Evolutionary conservation across 2,888 invertebrate species (phyloP).

Genomic region (Platycheirus albimanus): DNA sequence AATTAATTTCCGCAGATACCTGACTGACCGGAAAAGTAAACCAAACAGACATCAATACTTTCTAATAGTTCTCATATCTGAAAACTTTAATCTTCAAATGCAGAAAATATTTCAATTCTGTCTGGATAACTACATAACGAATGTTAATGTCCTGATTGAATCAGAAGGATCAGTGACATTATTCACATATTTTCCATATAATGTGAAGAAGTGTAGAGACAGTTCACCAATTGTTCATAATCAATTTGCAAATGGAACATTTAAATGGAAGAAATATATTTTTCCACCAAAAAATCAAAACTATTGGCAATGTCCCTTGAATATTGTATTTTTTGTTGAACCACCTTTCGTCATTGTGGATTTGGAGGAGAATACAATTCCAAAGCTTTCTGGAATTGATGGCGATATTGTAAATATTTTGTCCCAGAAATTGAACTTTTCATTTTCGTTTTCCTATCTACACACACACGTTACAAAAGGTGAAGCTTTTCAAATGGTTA

Average conservation of each 20-base stretch:
- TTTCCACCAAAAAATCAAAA: background rate
- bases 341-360: background rate
- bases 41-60: background rate
- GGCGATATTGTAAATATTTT: background rate
- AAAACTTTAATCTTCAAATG: background rate
- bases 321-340: background rate
- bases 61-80: background rate
- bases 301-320: background rate
- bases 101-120: background rate
- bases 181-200: background rate
- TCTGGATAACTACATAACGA: background rate
- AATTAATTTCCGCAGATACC: too few species aligned
- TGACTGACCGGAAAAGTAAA: too few species aligned
- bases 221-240: too few species aligned
- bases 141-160: background rate
- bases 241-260: background rate
- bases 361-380: background rate
- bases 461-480: background rate
- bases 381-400: background rate
- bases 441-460: background rate
- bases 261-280: background rate
- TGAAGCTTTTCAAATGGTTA: background rate
- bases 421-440: background rate
- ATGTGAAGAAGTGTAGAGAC: too few species aligned
- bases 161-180: background rate